phyloP scores from a whole-genome alignment of 2,888 invertebrate genomes.

The Athripsodes cinereus region DNA sequence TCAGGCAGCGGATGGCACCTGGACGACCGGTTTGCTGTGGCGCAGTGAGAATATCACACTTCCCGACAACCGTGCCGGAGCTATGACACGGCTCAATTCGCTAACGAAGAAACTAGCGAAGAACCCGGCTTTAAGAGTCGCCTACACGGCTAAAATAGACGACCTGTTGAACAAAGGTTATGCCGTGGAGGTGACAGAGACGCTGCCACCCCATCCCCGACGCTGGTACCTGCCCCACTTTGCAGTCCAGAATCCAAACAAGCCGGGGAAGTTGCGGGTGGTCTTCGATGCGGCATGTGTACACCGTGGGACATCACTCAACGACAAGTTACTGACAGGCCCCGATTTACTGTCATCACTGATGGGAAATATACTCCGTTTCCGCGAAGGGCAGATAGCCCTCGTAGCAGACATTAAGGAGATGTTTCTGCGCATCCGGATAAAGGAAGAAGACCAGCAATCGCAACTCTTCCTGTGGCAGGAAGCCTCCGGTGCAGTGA shows the following conservation, averaged over 20 bases:
- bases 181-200: too few species aligned
- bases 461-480: conserved; percentile 28
- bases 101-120: too few species aligned
- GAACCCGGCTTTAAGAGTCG: too few species aligned
- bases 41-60: too few species aligned
- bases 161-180: too few species aligned
- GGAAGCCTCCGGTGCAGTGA: too few species aligned
- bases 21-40: too few species aligned
- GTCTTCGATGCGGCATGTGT: conserved; percentile 25
- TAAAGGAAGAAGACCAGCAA: conserved; percentile 24
- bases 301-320: conserved; percentile 15
- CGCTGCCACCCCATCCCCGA: too few species aligned
- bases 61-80: too few species aligned
- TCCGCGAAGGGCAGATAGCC: conserved; percentile 27
- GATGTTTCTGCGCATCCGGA: conserved; percentile 29
- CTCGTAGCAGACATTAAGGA: conserved; percentile 28
- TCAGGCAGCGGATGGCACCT: too few species aligned
- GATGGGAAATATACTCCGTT: conserved; percentile 29
- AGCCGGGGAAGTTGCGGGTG: conserved; percentile 22
- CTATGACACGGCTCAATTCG: too few species aligned
- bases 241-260: conserved; percentile 22
- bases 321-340: conserved; percentile 25
- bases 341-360: conserved; percentile 30
- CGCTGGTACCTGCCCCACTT: conserved; percentile 28
- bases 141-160: too few species aligned